Evolutionary conservation across 2,113 vertebrate genomes (phyloP).

Genomic region (Erinaceus europaeus): DNA sequence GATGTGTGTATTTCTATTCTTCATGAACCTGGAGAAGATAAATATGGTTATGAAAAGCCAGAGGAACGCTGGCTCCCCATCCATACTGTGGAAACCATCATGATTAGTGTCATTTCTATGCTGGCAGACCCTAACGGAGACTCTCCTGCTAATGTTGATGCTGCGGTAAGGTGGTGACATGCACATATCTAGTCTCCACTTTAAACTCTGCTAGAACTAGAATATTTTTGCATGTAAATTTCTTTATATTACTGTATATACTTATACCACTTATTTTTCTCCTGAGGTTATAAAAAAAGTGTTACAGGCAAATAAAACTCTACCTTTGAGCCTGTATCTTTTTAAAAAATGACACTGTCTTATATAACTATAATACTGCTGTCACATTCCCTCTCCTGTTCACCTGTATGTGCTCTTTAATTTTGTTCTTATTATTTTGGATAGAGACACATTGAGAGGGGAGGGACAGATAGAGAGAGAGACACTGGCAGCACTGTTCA

Average conservation of each 20-base stretch:
- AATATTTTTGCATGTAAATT: fast-evolving
- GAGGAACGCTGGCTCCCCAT: constrained; percentile 99
- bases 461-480: no score
- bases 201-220: neutral
- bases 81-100: constrained; percentile 99
- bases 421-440: no score
- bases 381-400: no score
- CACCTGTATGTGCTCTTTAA: no score
- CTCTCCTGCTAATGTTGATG: constrained; percentile 98
- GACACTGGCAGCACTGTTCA: no score
- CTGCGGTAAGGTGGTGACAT: constrained; percentile 89
- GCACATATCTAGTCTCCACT: neutral
- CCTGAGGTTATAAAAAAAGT: neutral
- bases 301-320: neutral
- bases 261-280: neutral
- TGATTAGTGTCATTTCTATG: constrained; percentile 99
- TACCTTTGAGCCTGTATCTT: neutral
- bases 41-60: constrained; percentile 99
- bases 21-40: constrained; percentile 98
- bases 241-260: fast-evolving
- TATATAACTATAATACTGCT: neutral
- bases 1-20: constrained; percentile 99
- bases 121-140: constrained; percentile 99
- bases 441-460: no score
- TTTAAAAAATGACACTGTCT: neutral